Percentiles rank a stretch among this genome's conserved stretches.
Conservation (phyloP, 1,140 invertebrate species). For the Anthonomus grandis region DNA sequence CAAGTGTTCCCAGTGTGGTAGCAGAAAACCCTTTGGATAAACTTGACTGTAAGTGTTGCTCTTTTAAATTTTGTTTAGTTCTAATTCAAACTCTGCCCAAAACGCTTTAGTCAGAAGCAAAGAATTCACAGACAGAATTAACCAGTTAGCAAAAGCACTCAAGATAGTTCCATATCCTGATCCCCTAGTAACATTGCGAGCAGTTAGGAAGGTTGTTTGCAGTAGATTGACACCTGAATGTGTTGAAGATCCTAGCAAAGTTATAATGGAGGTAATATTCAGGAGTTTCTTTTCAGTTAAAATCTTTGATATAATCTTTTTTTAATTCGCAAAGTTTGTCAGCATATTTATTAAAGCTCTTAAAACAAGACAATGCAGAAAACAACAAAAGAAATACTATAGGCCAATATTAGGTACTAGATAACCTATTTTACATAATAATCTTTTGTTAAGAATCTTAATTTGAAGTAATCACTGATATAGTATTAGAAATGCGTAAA, state of each 20-base stretch:
- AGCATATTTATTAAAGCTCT: too few relatives aligned
- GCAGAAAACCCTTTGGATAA: slow-evolving; percentile 80
- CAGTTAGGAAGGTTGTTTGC: slow-evolving; percentile 65
- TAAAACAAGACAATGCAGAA: too few relatives aligned
- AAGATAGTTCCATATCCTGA: slow-evolving; percentile 79
- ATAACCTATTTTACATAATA: too few relatives aligned
- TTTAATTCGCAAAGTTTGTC: too few relatives aligned
- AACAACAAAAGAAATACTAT: too few relatives aligned
- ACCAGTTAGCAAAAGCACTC: slow-evolving; percentile 71
- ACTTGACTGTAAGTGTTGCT: slow-evolving; percentile 71
- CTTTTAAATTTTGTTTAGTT: neutral
- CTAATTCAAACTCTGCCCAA: neutral
- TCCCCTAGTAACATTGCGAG: slow-evolving; percentile 73
- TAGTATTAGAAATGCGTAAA: too few relatives aligned
- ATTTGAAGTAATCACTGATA: too few relatives aligned
- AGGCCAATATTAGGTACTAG: too few relatives aligned
- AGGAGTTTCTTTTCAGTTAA: too few relatives aligned
- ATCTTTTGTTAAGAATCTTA: too few relatives aligned
- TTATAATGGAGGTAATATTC: slow-evolving; percentile 41
- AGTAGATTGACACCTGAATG: slow-evolving; percentile 64
- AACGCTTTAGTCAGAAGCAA: slow-evolving; percentile 73
- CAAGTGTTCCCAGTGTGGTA: slow-evolving; percentile 62
- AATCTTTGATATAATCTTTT: too few relatives aligned
- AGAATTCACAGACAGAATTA: slow-evolving; percentile 80
- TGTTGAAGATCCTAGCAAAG: slow-evolving; percentile 59